Evolutionary conservation across 2,113 vertebrate genomes (phyloP).

Genomic region (Peromyscus leucopus): DNA sequence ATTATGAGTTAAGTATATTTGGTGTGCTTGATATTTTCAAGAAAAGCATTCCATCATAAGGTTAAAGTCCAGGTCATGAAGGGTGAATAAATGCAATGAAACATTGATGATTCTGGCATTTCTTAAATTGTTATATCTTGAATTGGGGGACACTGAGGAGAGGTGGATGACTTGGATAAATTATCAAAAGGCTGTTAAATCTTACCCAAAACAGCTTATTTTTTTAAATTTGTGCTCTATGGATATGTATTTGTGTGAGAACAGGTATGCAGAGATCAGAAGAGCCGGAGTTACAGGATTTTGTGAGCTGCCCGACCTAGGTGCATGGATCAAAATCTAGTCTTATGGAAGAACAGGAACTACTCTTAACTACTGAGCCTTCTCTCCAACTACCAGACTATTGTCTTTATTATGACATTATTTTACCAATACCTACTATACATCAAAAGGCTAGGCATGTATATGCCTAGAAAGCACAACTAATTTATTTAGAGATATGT

Average conservation of each 20-base stretch:
- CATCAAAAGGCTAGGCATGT: neutral
- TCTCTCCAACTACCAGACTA: neutral
- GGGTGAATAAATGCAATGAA: neutral
- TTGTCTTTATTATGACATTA: neutral
- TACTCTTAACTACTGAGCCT: neutral
- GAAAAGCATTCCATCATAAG: neutral
- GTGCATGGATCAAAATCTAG: neutral
- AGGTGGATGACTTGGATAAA: neutral
- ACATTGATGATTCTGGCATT: neutral
- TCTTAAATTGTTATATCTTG: constrained; percentile 7
- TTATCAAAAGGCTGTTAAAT: neutral
- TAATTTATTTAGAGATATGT: neutral
- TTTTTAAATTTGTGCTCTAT: neutral
- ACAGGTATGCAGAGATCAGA: no score
- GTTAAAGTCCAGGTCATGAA: neutral
- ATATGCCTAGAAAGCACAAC: neutral
- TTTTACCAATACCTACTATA: neutral
- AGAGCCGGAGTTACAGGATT: neutral
- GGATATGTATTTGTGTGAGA: neutral
- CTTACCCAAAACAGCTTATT: neutral
- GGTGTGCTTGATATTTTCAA: neutral
- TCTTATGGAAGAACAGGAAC: neutral
- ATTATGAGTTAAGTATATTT: constrained; percentile 17
- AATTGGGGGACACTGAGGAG: neutral
- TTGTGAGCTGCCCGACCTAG: no score